Base-by-base conservation (phyloP, 35 echinoderm and acorn worm genomes). In the Diadema setosum region DNA sequence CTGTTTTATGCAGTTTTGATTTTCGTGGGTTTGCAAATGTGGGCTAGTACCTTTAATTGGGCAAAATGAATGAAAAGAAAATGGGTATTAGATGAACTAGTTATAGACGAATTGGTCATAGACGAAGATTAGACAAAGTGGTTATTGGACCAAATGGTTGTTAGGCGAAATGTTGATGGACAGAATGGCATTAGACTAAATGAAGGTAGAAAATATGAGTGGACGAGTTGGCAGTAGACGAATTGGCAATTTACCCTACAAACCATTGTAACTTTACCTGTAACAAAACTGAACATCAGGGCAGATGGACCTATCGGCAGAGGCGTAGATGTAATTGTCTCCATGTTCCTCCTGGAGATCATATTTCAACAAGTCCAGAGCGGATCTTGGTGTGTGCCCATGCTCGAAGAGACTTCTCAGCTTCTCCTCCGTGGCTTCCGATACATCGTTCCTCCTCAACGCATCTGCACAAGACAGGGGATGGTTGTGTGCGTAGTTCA, bases 281-380 rank as follows among this genome's bases (percentile, higher is more conserved):
- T 82, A 92, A 42, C 90, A 92, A 58, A 55, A 92, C n/a, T 92
- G 84, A 24, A 65, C 33, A 82, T 93, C 91, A 16, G 91, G 91
- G 30, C 50, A 88, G 31, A 60, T 26, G 49, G 90, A 58, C 6
- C 90, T 67, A 58, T 92, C 90, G 23, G 25, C 67, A 18, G 84
- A 45, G 18, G 52, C 45, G 32, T 20, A 60, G 3, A 70, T n/a
- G 37, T 93, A 93, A 16, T 88, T 20, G 40, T 88, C 91, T 4
- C 39, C 36, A 31, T 88, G 32, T 35, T 88, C 49, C 31, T 48
- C 59, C 37, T 70, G 91, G 23, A 93, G 85, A 56, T 93, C 85
- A 70, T 82, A 37, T 34, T 93, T 93, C 5, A 88, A 75, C 17
- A 59, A 50, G 20, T 86, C 48, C 16, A 93, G 40, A 5, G 85